These are phyloP conservation scores for Galeruca laticollis DNA, from an alignment of 2,888 invertebrate species.

Conservation along the genomic window DNA sequence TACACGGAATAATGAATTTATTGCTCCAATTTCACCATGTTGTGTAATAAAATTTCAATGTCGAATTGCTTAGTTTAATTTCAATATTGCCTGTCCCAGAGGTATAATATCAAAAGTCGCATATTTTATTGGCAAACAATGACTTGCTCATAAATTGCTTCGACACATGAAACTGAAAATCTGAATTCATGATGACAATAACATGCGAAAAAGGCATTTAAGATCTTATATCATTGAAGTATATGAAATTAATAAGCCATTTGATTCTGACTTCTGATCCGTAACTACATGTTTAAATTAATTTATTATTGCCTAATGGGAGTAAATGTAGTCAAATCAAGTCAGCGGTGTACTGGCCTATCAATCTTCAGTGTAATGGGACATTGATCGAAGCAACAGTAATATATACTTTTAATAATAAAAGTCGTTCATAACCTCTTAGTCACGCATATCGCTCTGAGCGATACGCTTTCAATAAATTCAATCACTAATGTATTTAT, in stretches of 20 bases:
- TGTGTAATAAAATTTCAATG: slow-evolving; percentile 40
- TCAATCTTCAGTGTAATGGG: no score
- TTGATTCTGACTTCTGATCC: not conserved
- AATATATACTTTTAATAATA: no score
- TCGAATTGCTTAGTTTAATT: slow-evolving; percentile 41
- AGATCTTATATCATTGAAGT: slow-evolving; percentile 43
- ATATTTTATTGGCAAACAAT: slow-evolving; percentile 48
- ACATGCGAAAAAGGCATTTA: slow-evolving; percentile 51
- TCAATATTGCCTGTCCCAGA: slow-evolving; percentile 45
- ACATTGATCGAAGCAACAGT: no score
- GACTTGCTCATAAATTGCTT: slow-evolving; percentile 43
- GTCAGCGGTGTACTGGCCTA: no score
- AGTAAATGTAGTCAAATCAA: no score
- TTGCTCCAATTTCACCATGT: not conserved
- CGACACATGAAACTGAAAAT: slow-evolving; percentile 46
- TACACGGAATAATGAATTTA: no score
- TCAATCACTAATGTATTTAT: no score
- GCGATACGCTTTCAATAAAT: no score
- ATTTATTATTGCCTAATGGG: no score
- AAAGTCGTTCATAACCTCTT: no score
- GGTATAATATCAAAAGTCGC: slow-evolving; percentile 45
- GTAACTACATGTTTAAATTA: no score
- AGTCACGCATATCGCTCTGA: no score
- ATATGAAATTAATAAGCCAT: not conserved
- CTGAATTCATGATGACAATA: slow-evolving; percentile 40